Evolutionary conservation across 2,113 vertebrate genomes (phyloP).

Genomic region (Accipiter cooperii): DNA sequence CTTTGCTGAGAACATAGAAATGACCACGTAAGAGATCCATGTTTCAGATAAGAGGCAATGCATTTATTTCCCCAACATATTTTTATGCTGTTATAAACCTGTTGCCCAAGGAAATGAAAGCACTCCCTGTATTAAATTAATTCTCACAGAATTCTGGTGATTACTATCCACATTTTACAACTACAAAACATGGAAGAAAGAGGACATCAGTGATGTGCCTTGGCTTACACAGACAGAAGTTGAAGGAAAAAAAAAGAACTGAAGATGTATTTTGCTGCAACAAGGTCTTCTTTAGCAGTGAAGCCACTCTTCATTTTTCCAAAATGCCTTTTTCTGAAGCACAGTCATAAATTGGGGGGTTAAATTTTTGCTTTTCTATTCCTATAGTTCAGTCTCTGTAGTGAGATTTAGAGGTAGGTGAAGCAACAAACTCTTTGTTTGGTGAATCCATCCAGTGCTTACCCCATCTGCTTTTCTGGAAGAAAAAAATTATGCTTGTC

Average conservation of each 20-base stretch:
- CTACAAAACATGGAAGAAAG: not conserved
- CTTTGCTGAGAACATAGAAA: slow-evolving; percentile 1
- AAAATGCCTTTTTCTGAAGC: not conserved
- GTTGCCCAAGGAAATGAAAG: not conserved
- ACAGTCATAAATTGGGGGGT: not conserved
- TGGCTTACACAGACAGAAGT: not conserved
- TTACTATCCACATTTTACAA: not conserved
- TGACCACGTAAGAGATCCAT: slow-evolving; percentile 15
- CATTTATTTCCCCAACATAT: not conserved
- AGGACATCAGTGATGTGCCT: not conserved
- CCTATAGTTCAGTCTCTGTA: not conserved
- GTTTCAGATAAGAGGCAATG: not conserved
- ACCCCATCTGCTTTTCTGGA: not conserved
- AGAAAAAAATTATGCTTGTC: not conserved
- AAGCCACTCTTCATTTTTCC: not conserved
- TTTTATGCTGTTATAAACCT: not conserved
- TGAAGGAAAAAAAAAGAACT: not conserved
- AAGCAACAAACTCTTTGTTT: not conserved
- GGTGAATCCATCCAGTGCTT: not conserved
- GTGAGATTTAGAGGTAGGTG: not conserved
- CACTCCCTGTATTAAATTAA: not conserved
- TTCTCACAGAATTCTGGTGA: not conserved
- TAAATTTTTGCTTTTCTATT: not conserved
- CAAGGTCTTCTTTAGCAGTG: not conserved
- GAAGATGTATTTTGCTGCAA: not conserved